Evolutionary conservation across 2,888 invertebrate species (phyloP), one percentile per base, ranked within the genome.

Genomic region (Eurois occulta): DNA sequence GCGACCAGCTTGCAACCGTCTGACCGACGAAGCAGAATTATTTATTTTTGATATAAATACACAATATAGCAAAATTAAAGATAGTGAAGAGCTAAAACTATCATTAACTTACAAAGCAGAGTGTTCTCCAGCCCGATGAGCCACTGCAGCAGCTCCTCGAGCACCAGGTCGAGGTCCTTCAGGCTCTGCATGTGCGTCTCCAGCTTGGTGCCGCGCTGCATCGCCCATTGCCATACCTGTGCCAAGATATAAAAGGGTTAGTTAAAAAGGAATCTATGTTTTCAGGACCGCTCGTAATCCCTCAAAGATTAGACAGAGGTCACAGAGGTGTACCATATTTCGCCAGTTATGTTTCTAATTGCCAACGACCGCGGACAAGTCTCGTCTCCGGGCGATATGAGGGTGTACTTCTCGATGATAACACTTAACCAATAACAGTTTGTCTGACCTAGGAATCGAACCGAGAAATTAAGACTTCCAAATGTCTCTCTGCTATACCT

Each of bases 111-210:
- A 97, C 97, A 97, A 18, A 97, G 95, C 84, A 99, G 95, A 0
- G 98, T 99, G 85, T 98, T 98, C 94, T 99, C 99, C 38, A 99
- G 97, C 41, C 98, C 98, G 84, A 98, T 97, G 84, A 99, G 97
- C 99, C 99, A 99, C n/a, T 98, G 98, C 81, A 99, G 97, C 78
- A 99, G 97, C 93, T 99, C 99, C 91, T 99, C 99, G 80, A 99
- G 97, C 72, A 99, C 98, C 68, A 98, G 98, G 90, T 99, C 99
- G 88, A 99, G 97, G 93, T 99, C 98, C 92, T 98, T 97, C 62
- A 98, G 97, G 72, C 98, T 98, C 94, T 98, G 98, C 97, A 99
- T 97, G 91, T 99, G 99, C 74, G 98, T 97, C 80, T 98, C 98
- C 84, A 99, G 97, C 94, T 98, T 98, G 90, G 98, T 97, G 89